Conservation (phyloP, 2,113 vertebrate species). For the Ptychochromis oligacanthus region DNA sequence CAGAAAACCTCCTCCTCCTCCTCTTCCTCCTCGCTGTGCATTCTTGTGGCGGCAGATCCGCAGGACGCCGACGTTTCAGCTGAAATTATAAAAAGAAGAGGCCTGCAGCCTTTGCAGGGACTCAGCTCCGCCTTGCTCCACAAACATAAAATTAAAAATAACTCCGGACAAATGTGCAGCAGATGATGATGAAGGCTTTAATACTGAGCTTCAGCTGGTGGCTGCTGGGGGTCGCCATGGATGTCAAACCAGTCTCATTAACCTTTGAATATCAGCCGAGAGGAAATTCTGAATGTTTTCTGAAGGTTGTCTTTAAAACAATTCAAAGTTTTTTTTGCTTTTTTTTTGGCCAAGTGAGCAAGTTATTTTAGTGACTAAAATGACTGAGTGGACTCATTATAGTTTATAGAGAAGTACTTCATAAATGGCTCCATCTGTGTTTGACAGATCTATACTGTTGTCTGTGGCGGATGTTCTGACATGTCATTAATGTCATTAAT, state of each 20-base stretch:
- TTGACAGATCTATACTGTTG: not conserved
- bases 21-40: conserved; percentile 8
- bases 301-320: too few species aligned
- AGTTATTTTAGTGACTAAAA: too few species aligned
- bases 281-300: too few species aligned
- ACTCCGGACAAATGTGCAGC: conserved; percentile 45
- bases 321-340: too few species aligned
- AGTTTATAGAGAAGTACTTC: too few species aligned
- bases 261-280: not conserved
- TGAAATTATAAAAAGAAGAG: conserved; percentile 34
- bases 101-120: not conserved
- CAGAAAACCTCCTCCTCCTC: conserved; percentile 24
- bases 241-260: not conserved
- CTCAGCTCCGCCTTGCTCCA: not conserved
- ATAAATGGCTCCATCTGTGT: too few species aligned
- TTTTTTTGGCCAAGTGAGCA: too few species aligned
- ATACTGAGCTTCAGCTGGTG: not conserved
- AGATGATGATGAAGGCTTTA: conserved; percentile 20
- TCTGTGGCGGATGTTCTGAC: not conserved
- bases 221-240: not conserved
- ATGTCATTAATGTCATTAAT: not conserved
- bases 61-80: conserved; percentile 28
- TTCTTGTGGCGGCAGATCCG: conserved; percentile 60
- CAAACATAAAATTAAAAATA: conserved; percentile 53
- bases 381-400: too few species aligned